A percentile compares a stretch with the other conserved stretches of the same genome.
Conservation (phyloP, 1,140 invertebrate species). For the Cryptotermes secundus region DNA sequence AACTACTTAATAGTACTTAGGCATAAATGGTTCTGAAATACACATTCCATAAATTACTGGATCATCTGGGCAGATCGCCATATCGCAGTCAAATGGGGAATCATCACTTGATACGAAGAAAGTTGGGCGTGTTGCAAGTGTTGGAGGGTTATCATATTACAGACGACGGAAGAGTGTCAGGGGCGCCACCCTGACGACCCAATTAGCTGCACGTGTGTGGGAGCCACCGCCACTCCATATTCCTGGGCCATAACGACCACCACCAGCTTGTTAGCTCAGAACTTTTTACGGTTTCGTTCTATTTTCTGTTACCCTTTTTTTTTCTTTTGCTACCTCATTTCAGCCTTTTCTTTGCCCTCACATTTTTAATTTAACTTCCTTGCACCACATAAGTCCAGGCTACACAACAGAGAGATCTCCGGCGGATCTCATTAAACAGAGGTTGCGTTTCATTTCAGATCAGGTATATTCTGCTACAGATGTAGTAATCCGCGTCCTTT, state of each 20-base stretch:
- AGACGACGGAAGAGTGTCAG: neutral
- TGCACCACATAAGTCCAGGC: neutral
- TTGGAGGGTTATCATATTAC: neutral
- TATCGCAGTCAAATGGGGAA: too few species aligned
- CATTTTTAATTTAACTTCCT: slow-evolving; percentile 7
- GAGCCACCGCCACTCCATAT: neutral
- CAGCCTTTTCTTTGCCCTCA: neutral
- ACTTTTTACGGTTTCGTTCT: neutral
- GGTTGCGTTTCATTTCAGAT: neutral
- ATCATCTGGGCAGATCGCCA: too few species aligned
- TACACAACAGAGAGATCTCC: neutral
- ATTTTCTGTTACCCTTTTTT: neutral
- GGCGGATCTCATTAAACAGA: neutral
- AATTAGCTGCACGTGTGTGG: neutral
- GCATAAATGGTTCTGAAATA: too few species aligned
- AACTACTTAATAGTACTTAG: too few species aligned
- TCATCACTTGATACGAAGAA: neutral
- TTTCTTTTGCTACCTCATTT: neutral
- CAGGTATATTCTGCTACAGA: too few species aligned
- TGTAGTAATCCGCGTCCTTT: too few species aligned
- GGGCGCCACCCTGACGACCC: neutral
- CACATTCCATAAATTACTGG: too few species aligned
- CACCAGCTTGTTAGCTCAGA: neutral
- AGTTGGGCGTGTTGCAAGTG: neutral
- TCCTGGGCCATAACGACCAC: neutral